Evolutionary conservation across 2,797 vertebrate species (phyloP), one percentile per base, ranked within the genome.

Genomic region (Ispidina lecontei): DNA sequence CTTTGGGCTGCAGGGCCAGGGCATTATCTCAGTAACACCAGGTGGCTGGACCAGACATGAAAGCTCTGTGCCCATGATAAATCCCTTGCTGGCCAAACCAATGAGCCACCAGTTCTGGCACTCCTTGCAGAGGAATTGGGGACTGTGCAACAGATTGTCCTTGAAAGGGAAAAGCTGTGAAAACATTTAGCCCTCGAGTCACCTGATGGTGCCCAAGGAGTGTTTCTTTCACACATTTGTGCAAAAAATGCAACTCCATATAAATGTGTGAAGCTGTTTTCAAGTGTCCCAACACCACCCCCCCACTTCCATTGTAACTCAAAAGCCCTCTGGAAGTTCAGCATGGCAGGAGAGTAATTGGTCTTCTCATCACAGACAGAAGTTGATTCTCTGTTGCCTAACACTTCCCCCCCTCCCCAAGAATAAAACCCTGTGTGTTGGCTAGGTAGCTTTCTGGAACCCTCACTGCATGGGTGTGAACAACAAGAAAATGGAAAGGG

Each of bases 401-500:
- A 72, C 19, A 12, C 51, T 14, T 58, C 2, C 0, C 2, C 26
- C 22, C 2, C 0, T 2, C 26, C 19, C 18, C 0, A 0, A 2
- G 4, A 76, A 10, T 71, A 47, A 86, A 80, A 74, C 47, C 56
- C 10, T 83, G 4, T 46, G 25, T 90, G 28, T 79, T 81, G 52
- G 51, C 54, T 43, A 58, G 82, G 52, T 93, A 39, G 29, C 28
- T 76, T 78, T 91, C 64, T 91, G 64, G 10, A 75, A 55, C 20
- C 12, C 49, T 51, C 46, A 47, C 25, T 82, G 74, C 46, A 51
- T 9, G 11, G 7, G 18, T 65, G 22, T 67, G 55, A 73, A 33
- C 44, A 75, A 46, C 1, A 37, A 56, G 72, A 21, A 84, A 43
- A 51, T 28, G 17, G 56, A 29, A 93, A 63, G 73, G 56, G 56